Conservation (phyloP, 2,888 invertebrate species). For the Melitaea athalia region DNA sequence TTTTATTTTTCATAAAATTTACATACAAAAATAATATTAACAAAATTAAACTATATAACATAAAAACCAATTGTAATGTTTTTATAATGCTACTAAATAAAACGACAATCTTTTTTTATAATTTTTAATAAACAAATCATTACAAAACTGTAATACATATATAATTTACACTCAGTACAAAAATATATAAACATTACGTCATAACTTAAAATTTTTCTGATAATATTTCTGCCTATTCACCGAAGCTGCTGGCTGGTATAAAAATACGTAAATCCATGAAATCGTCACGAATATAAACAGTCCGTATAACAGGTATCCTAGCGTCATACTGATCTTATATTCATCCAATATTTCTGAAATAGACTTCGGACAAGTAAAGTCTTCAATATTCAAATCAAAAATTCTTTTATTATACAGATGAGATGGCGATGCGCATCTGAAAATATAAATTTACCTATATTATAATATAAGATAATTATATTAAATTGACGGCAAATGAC, state of each 20-base stretch:
- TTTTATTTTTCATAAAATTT: not conserved
- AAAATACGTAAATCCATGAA: constrained; percentile 20
- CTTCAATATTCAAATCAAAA: constrained; percentile 25
- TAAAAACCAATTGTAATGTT: too few species aligned
- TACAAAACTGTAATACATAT: not conserved
- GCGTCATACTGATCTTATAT: not conserved
- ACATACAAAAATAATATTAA: not conserved
- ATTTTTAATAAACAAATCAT: not conserved
- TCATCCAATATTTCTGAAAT: not conserved
- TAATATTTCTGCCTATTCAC: constrained; percentile 20
- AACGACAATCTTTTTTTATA: too few species aligned
- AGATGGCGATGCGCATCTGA: constrained; percentile 33
- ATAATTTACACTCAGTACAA: not conserved
- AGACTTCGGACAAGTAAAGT: constrained; percentile 18
- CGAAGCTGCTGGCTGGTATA: constrained; percentile 11
- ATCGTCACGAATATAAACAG: constrained; percentile 14
- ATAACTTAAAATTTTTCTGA: not conserved
- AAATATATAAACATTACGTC: not conserved
- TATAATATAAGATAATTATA: too few species aligned
- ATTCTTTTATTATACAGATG: constrained; percentile 28
- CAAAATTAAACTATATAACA: not conserved
- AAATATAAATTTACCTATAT: not conserved
- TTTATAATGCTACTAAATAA: too few species aligned
- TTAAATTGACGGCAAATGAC: too few species aligned
- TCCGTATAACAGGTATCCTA: constrained; percentile 17